Conservation (phyloP, 2,888 invertebrate species). For the Epiblema foenella region DNA sequence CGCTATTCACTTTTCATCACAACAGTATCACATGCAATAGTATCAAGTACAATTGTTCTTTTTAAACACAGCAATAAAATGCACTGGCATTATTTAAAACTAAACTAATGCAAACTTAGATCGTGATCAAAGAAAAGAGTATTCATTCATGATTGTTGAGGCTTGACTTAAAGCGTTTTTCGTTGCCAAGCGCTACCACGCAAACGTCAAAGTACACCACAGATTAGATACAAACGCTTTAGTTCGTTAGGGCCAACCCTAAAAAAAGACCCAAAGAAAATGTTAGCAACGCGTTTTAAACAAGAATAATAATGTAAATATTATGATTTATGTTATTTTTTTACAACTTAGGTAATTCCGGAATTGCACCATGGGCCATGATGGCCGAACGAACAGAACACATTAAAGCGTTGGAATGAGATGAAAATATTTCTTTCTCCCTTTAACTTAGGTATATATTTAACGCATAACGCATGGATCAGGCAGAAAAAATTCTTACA, state of each 20-base stretch:
- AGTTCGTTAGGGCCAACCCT: not conserved
- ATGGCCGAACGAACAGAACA: no score
- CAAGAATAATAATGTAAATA: no score
- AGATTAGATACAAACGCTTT: slow-evolving; percentile 11
- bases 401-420: no score
- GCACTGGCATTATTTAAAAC: slow-evolving; percentile 39
- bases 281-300: no score
- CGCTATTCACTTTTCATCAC: slow-evolving; percentile 38
- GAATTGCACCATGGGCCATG: no score
- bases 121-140: slow-evolving; percentile 5
- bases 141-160: not conserved
- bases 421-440: no score
- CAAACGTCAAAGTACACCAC: slow-evolving; percentile 32
- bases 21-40: slow-evolving; percentile 23
- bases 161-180: slow-evolving; percentile 26
- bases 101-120: slow-evolving; percentile 10
- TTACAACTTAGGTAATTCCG: no score
- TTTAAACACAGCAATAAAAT: slow-evolving; percentile 14
- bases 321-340: no score
- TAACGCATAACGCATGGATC: no score
- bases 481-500: no score
- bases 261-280: no score
- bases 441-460: no score
- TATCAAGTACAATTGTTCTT: slow-evolving; percentile 21
- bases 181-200: not conserved